Conservation (phyloP, 2,888 invertebrate genomes). For the Dicyrtomina minuta region DNA sequence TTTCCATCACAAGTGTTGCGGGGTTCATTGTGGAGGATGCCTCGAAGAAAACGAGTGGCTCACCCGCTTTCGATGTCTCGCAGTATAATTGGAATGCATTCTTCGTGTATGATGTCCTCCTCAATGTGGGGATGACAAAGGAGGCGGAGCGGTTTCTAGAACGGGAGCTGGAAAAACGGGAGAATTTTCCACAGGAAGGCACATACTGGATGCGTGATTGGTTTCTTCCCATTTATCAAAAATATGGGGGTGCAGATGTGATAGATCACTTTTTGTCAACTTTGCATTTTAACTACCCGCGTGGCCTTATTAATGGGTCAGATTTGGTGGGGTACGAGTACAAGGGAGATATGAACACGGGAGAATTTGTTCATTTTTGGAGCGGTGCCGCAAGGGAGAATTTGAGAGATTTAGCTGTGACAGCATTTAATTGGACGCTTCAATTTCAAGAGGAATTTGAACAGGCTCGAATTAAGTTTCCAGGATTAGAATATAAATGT, state of each 20-base stretch:
- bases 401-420: background rate
- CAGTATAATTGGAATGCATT: slow-evolving; percentile 38
- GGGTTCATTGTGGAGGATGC: slow-evolving; percentile 44
- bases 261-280: slow-evolving; percentile 35
- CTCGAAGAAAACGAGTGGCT: slow-evolving; percentile 36
- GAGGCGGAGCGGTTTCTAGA: slow-evolving; percentile 12
- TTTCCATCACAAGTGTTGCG: slow-evolving; percentile 38
- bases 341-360: slow-evolving; percentile 3
- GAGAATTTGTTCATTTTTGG: slow-evolving; percentile 15
- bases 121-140: slow-evolving; percentile 22
- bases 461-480: background rate
- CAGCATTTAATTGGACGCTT: slow-evolving; percentile 6
- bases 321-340: too few relatives aligned
- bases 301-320: too few relatives aligned
- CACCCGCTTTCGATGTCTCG: slow-evolving; percentile 45
- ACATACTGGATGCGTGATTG: slow-evolving; percentile 41
- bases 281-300: too few relatives aligned
- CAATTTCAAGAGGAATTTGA: background rate
- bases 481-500: background rate
- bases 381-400: slow-evolving; percentile 9
- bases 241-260: slow-evolving; percentile 15
- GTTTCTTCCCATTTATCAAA: too few relatives aligned
- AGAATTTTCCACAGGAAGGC: slow-evolving; percentile 35
- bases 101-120: slow-evolving; percentile 19
- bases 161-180: slow-evolving; percentile 16